Base-by-base conservation (phyloP, 2,797 vertebrate species). In the Poeciliopsis turneri region DNA sequence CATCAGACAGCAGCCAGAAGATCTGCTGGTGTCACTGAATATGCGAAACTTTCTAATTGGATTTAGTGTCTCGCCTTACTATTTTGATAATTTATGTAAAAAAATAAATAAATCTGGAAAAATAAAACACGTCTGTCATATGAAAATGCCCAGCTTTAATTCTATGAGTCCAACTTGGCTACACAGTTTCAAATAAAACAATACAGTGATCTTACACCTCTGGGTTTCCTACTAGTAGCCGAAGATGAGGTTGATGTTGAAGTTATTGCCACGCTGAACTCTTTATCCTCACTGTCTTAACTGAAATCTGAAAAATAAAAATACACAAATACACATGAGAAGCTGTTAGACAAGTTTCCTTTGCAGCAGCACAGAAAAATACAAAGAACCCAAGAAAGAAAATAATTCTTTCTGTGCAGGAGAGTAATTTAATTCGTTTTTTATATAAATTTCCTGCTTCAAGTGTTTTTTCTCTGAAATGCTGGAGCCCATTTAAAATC, bases 21-120 rank as follows among this genome's bases (percentile, higher is more conserved):
- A 75, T 59, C 64, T 0, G 43, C 66, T 85, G 86, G 90, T 89
- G 87, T 86, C 71, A 74, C 90, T 90, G 92, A 90, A 90, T 75
- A 79, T 80, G 69, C 20, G 61, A 87, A 71, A 78, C 30, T 6
- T 64, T 25, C 79, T 72, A 69, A 76, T 79, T 75, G 77, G 76
- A 55, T 83, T 11, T 78, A 82, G 87, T 86, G 79, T 86, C 71
- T 87, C 72, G 78, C 20, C 18, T 39, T 68, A 13, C 4, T n/a
- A 43, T 69, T n/a, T 43, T 13, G 61, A 23, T 33, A 6, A 13
- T 59, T 59, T 59, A 13, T 53, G 23, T 10, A 25, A 53, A 64
- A 20, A 1, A 49, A 4, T 16, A 61, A 13, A 41, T 8, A 64
- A 64, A 41, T 68, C 36, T 41, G 11, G 20, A 25, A 25, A 43